Base-by-base conservation (phyloP, 2,113 vertebrate species). In the Laterallus jamaicensis region DNA sequence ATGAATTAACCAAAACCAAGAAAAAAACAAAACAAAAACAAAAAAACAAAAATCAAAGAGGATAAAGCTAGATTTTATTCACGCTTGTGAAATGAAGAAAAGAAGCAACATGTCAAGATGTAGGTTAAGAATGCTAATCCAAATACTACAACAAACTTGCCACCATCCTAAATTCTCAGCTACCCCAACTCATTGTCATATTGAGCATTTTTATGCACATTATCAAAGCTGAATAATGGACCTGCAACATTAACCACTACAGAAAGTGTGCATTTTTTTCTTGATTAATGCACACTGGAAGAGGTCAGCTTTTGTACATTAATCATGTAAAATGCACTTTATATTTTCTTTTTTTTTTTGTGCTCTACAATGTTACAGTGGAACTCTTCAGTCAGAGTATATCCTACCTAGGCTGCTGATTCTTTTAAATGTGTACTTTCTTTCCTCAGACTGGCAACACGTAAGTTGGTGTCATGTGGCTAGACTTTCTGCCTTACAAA, bases 181-280 rank as follows among this genome's bases (percentile, higher is more conserved):
- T 98, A 97, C 98, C 98, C 98, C 95, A 98, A 98, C 90, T 98
- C 98, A 98, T 98, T 96, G 84, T 98, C 98, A 98, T 98, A 97
- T 95, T 96, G 91, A 97, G 97, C 98, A 98, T 98, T 97, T 97
- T 92, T 98, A 97, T 97, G 98, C 98, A 98, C 97, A 95, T 98
- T 98, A 95, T 98, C 98, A 97, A 96, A 97, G 95, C 97, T 92
- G 87, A 98, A 95, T 96, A 80, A 94, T 78, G 91, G 90, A 94
- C 95, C 93, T 96, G 96, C 93, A 73, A 97, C 97, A 96, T 98
- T 97, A 97, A 97, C 96, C 97, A 79, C 97, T 93, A 75, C 49
- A 89, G 89, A 81, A 95, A 90, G 92, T 95, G 97, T 97, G 97
- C 97, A 96, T 98, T 98, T 97, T 96, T 96, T 97, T 95, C 94